These are phyloP conservation scores for Zophobas atratus DNA, from an alignment of 1,140 invertebrate genomes.

Conservation along the genomic window DNA sequence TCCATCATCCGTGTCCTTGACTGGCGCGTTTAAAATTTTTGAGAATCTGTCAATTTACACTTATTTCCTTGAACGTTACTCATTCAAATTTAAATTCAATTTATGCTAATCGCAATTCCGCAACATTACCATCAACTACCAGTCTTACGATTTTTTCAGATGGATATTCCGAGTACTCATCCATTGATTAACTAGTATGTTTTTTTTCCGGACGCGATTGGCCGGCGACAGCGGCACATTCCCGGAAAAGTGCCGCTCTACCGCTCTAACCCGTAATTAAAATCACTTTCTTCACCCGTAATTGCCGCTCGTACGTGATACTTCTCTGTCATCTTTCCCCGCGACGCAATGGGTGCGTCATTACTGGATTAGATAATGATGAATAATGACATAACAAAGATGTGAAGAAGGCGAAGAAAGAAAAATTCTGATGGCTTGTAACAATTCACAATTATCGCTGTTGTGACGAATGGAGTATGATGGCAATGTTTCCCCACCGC, in stretches of 20 bases:
- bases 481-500: constrained; percentile 6
- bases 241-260: not conserved
- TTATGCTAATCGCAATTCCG: not conserved
- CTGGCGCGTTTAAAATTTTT: not conserved
- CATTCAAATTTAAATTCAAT: not conserved
- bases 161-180: not conserved
- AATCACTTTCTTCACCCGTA: constrained; percentile 2
- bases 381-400: not conserved
- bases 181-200: not conserved
- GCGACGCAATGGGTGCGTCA: not conserved
- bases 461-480: not conserved
- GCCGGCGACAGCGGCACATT: too few species aligned
- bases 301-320: not conserved
- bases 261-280: not conserved
- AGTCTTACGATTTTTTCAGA: too few species aligned
- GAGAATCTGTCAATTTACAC: not conserved
- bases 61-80: not conserved
- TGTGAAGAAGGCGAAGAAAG: constrained; percentile 8
- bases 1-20: not conserved
- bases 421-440: not conserved
- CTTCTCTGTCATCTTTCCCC: not conserved
- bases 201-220: too few species aligned
- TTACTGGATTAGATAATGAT: constrained; percentile 5
- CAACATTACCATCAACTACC: not conserved
- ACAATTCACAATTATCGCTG: not conserved